phyloP scores from a whole-genome alignment of 2,113 vertebrate species.

The Rhinopomastus cyanomelas region DNA sequence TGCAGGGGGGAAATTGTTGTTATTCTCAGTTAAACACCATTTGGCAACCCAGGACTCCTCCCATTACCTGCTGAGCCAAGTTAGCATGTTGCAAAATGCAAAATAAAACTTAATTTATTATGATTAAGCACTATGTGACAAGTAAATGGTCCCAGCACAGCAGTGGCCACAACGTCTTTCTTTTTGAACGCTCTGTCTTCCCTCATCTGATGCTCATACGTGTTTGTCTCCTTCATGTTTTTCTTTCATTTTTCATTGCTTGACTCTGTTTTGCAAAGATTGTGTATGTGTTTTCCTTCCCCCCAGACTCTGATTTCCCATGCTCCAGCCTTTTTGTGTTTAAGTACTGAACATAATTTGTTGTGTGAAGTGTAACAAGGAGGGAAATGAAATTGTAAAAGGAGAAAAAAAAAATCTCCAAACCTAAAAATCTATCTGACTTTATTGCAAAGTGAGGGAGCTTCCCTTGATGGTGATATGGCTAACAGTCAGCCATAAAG shows the following conservation, averaged over 20 bases:
- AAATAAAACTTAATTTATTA: constrained; percentile 60
- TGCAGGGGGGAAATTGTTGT: constrained; percentile 35
- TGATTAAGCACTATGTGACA: constrained; percentile 42
- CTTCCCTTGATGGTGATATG: background rate
- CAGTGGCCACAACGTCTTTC: constrained; percentile 9
- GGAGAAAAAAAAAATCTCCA: background rate
- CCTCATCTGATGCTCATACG: background rate
- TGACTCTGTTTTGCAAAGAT: background rate
- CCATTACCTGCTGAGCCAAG: constrained; percentile 52
- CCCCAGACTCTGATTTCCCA: background rate
- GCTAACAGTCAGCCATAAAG: background rate
- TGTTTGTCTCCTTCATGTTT: background rate
- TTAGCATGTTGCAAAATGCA: constrained; percentile 37
- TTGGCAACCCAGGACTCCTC: constrained; percentile 23
- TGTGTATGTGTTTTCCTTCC: background rate
- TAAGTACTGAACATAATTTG: background rate
- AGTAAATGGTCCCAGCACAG: constrained; percentile 18
- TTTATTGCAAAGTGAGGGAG: background rate
- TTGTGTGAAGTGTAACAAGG: background rate
- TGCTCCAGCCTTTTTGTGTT: background rate
- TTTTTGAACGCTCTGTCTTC: background rate
- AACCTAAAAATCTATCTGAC: background rate
- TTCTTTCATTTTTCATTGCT: background rate
- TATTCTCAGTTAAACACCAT: constrained; percentile 47
- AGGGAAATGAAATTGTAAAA: background rate